A percentile compares a stretch with the other conserved stretches of the same genome.
Evolutionary conservation across 2,888 invertebrate genomes (phyloP).

Genomic region (Cactoblastis cactorum): DNA sequence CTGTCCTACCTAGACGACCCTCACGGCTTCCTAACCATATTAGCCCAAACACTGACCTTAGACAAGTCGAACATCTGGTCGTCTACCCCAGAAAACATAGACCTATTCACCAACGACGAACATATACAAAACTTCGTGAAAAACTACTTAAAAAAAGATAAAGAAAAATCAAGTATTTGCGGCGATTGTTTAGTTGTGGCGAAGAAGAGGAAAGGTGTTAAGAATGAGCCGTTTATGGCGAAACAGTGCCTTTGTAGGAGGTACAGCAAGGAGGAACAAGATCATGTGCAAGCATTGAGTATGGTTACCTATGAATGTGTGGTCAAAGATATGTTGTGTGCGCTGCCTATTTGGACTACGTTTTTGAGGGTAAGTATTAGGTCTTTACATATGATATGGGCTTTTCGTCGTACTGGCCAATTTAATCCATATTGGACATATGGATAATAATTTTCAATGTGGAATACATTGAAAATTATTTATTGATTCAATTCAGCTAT

Average conservation of each 20-base stretch:
- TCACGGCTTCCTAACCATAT: slow-evolving; percentile 86
- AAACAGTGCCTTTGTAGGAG: slow-evolving; percentile 48
- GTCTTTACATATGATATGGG: not conserved
- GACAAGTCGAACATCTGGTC: slow-evolving; percentile 85
- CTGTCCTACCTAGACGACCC: slow-evolving; percentile 93
- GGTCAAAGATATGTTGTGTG: slow-evolving; percentile 87
- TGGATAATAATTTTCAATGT: too few relatives aligned
- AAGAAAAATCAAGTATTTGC: slow-evolving; percentile 29
- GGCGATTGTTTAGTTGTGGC: slow-evolving; percentile 39
- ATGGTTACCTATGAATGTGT: slow-evolving; percentile 89
- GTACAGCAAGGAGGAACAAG: slow-evolving; percentile 62
- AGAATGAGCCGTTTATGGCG: slow-evolving; percentile 35
- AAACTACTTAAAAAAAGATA: slow-evolving; percentile 78
- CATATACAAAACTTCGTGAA: slow-evolving; percentile 84
- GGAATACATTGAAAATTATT: too few relatives aligned
- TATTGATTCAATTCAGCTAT: too few relatives aligned
- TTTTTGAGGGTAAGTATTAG: slow-evolving; percentile 79
- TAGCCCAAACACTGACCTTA: slow-evolving; percentile 89
- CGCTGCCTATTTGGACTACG: slow-evolving; percentile 85
- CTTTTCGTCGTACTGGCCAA: too few relatives aligned
- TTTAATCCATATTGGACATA: too few relatives aligned
- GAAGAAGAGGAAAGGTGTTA: slow-evolving; percentile 36
- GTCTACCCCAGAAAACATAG: slow-evolving; percentile 82
- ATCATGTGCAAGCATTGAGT: slow-evolving; percentile 80
- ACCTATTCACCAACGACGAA: slow-evolving; percentile 86